A percentile compares a stretch with the other conserved stretches of the same genome.
Conservation (phyloP, 2,888 invertebrate species). For the Caenorhabditis wallacei region DNA sequence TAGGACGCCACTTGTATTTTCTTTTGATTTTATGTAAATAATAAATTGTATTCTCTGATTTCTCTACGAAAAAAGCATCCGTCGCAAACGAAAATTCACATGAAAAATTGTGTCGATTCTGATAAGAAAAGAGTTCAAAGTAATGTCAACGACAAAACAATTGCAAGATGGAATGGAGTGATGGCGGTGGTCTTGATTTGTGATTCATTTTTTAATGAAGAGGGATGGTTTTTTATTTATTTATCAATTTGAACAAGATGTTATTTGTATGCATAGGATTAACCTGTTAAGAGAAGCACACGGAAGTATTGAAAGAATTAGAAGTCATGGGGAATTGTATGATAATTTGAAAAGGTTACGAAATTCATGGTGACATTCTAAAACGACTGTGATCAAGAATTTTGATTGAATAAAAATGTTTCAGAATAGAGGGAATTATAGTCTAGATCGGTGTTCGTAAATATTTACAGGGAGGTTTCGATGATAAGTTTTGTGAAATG, state of each 20-base stretch:
- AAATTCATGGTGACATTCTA: conserved; percentile 26
- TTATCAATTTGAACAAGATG: conserved; percentile 12
- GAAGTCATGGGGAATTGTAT: conserved; percentile 30
- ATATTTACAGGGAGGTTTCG: neutral
- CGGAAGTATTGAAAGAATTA: conserved; percentile 35
- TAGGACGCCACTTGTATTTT: conserved; percentile 13
- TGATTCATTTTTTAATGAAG: conserved; percentile 36
- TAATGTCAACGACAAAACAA: conserved; percentile 23
- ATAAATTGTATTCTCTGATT: conserved; percentile 20
- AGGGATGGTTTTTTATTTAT: neutral
- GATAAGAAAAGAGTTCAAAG: conserved; percentile 45
- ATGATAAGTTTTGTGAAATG: neutral
- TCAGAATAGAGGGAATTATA: conserved; percentile 22
- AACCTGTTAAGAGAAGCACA: neutral
- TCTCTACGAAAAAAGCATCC: conserved; percentile 19
- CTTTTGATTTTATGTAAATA: conserved; percentile 16
- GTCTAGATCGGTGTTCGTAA: conserved; percentile 14
- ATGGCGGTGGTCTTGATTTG: neutral
- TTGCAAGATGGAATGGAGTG: neutral
- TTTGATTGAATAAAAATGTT: neutral
- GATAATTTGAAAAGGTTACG: conserved; percentile 43
- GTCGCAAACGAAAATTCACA: conserved; percentile 28
- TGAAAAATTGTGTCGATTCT: conserved; percentile 17
- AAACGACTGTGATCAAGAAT: neutral
- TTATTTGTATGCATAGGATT: conserved; percentile 41